A percentile compares a stretch with the other conserved stretches of the same genome.
Evolutionary conservation across 2,797 vertebrate species (phyloP).

Genomic region (Falco biarmicus): DNA sequence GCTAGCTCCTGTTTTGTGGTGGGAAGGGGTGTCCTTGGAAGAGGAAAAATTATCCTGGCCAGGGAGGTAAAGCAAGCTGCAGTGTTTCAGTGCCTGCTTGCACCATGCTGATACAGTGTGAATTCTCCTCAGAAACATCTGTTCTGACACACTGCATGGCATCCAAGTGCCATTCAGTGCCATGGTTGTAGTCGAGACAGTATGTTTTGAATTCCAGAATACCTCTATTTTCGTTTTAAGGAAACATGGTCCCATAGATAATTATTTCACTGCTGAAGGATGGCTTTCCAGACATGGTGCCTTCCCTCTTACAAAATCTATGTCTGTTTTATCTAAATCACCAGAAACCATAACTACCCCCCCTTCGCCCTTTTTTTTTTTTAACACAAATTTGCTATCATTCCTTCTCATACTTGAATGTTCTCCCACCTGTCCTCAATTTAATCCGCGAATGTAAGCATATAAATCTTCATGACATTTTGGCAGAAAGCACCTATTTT

Average conservation of each 20-base stretch:
- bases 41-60: accelerated
- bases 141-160: accelerated
- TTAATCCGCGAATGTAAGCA: constrained; percentile 80
- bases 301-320: constrained; percentile 24
- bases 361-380: background rate
- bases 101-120: accelerated
- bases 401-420: constrained; percentile 75
- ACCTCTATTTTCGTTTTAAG: constrained; percentile 36
- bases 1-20: background rate
- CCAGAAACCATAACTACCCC: constrained; percentile 61
- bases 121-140: background rate
- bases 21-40: background rate
- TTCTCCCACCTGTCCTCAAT: constrained; percentile 86
- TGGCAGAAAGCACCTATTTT: constrained; percentile 81
- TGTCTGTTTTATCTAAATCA: constrained; percentile 72
- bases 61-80: background rate
- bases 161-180: background rate
- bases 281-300: constrained; percentile 48
- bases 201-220: constrained; percentile 24
- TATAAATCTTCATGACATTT: constrained; percentile 85
- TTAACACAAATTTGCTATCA: constrained; percentile 76
- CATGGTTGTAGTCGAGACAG: background rate
- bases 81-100: background rate
- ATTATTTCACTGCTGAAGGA: constrained; percentile 74
- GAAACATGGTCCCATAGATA: constrained; percentile 60